Base-by-base conservation (phyloP, 1,140 invertebrate species). In the Drosophila kohkoa region DNA sequence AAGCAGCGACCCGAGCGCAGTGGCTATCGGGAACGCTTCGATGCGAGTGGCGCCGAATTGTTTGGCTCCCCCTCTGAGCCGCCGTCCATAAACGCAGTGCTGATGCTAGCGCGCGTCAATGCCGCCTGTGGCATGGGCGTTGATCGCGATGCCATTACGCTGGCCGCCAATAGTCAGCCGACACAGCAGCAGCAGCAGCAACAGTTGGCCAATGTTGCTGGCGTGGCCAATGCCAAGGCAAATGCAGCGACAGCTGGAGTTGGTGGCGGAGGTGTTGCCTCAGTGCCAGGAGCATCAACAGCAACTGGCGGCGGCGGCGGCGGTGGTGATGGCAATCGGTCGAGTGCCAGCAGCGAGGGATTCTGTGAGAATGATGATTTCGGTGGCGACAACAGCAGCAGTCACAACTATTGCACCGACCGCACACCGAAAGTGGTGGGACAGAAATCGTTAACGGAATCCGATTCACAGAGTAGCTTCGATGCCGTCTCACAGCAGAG, bases 331-430 rank as follows among this genome's bases (percentile, higher is more conserved):
- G 97, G 97, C 5, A 98, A 98, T 93, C 94, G 97, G 49, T 98
- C 97, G 59, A 98, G 97, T 91, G 96, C 98, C 15, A 98, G 97
- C 77, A 98, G 97, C 79, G 98, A 99, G 93, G 98, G 98, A 38
- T 99, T 99, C 92, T 99, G 98, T 93, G 97, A 98, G 93, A 98
- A 98, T 90, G 96, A 97, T 71, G 96, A 96, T 67, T 96, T 97
- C 79, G 95, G 95, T 6, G 92, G 80, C 3, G 92, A 92, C 54
- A 92, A 87, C 55, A 92, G 92, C 51, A 91, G 91, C 48, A 92
- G 92, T 28, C 91, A 90, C 55, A 91, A 92, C 57, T 88, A 92
- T 45, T 88, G 87, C 54, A 75, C 82, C 1, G 77, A 71, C 5
- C 70, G 78, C 41, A 46, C 66, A 10, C 2, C 51, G 16, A 57